Evolutionary conservation across 2,888 invertebrate genomes (phyloP).

Genomic region (Leptothorax acervorum): DNA sequence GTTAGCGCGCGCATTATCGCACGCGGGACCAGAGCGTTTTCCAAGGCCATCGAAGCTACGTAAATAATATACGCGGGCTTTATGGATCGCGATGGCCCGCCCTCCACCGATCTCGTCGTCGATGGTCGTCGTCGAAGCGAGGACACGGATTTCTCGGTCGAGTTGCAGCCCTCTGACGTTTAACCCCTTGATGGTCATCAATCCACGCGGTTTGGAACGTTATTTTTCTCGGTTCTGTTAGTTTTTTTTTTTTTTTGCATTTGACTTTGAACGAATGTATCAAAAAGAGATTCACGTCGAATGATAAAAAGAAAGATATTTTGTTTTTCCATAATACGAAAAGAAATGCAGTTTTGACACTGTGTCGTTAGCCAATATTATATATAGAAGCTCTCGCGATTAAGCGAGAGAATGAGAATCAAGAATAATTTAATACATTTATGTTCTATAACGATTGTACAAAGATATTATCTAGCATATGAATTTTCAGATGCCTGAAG

Average conservation of each 20-base stretch:
- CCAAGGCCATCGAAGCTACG: conserved; percentile 70
- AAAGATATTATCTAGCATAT: not conserved
- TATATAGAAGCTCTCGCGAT: conserved; percentile 2
- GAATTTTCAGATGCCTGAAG: not conserved
- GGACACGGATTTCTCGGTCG: conserved; percentile 2
- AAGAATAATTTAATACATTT: not conserved
- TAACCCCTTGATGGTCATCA: not conserved
- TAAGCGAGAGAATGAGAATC: not conserved
- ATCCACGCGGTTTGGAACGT: not conserved
- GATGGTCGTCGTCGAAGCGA: conserved; percentile 7
- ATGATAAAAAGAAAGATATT: not conserved
- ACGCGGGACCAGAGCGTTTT: conserved; percentile 59
- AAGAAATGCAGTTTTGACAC: conserved; percentile 25
- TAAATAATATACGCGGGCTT: conserved; percentile 71
- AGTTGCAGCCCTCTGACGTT: not conserved
- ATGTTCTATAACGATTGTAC: too few species aligned
- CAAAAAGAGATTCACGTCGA: not conserved
- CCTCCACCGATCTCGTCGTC: not conserved
- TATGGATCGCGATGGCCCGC: conserved; percentile 61
- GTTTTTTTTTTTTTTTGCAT: not conserved
- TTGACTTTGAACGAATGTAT: not conserved
- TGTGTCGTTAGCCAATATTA: not conserved
- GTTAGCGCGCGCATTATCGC: conserved; percentile 76
- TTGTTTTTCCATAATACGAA: not conserved
- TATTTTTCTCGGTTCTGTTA: not conserved